Evolutionary conservation across 2,797 vertebrate species (phyloP).

Genomic region (Propithecus deckenii): DNA sequence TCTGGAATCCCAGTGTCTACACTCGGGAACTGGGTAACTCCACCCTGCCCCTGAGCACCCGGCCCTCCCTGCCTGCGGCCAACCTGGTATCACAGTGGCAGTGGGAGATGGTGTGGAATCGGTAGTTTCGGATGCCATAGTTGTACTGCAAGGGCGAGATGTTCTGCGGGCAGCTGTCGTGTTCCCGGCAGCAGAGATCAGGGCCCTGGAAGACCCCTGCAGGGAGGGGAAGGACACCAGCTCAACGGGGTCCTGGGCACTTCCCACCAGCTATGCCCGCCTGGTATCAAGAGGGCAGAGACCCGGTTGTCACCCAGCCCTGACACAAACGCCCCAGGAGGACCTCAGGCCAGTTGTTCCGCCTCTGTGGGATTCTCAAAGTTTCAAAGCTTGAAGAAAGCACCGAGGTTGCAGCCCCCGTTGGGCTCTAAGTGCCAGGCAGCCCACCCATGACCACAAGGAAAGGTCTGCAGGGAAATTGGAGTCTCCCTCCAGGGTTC

Average conservation of each 20-base stretch:
- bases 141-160: constrained; percentile 89
- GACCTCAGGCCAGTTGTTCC: background rate
- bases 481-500: background rate
- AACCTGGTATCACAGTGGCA: constrained; percentile 90
- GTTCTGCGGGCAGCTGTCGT: constrained; percentile 90
- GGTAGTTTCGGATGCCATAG: constrained; percentile 92
- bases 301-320: background rate
- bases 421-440: background rate
- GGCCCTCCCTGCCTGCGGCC: background rate
- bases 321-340: background rate
- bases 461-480: background rate
- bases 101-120: constrained; percentile 93
- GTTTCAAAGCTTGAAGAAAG: background rate
- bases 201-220: constrained; percentile 86
- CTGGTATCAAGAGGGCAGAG: background rate
- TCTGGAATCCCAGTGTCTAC: background rate
- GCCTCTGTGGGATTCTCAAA: background rate
- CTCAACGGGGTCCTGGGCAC: background rate
- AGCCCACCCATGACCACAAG: background rate
- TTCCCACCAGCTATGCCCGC: background rate
- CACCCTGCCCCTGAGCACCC: background rate
- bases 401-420: background rate
- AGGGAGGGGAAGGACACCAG: background rate
- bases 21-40: background rate
- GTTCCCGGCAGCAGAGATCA: constrained; percentile 92